Percentiles rank a stretch among this genome's conserved stretches.
These are phyloP conservation scores for Bombylius major DNA, from an alignment of 2,888 invertebrate species.

Conservation along the genomic window DNA sequence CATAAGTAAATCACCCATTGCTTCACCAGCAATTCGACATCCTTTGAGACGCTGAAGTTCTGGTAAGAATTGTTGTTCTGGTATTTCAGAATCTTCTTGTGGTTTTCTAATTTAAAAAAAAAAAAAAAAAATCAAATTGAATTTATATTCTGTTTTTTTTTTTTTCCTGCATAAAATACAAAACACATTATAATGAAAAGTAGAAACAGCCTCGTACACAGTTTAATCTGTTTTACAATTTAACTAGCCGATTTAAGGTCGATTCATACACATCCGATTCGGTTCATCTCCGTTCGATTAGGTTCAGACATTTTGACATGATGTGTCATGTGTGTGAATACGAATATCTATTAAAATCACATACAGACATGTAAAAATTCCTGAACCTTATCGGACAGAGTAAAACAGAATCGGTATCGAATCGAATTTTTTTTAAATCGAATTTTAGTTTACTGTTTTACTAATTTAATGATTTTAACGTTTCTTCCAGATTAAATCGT, in stretches of 20 bases:
- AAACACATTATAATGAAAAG: neutral
- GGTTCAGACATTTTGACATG: too few species aligned
- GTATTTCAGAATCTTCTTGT: conserved; percentile 79
- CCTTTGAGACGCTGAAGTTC: conserved; percentile 65
- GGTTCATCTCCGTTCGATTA: too few species aligned
- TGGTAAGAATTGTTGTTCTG: conserved; percentile 60
- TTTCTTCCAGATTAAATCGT: neutral
- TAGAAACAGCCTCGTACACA: neutral
- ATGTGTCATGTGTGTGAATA: too few species aligned
- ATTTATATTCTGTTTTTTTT: neutral
- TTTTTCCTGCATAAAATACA: neutral
- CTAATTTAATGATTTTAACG: neutral
- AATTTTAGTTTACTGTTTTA: too few species aligned
- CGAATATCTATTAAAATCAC: too few species aligned
- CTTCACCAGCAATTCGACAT: conserved; percentile 69
- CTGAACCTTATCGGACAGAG: too few species aligned
- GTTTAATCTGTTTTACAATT: neutral
- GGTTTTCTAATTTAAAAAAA: conserved; percentile 51
- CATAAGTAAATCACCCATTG: conserved; percentile 86
- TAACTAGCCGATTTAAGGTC: neutral
- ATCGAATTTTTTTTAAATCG: too few species aligned
- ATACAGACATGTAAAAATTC: too few species aligned
- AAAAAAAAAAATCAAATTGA: neutral
- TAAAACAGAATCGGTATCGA: too few species aligned
- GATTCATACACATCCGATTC: too few species aligned